phyloP scores from a whole-genome alignment of 30 jellyfish, hydroid and myxozoan genomes.

The Hydractinia echinata region DNA sequence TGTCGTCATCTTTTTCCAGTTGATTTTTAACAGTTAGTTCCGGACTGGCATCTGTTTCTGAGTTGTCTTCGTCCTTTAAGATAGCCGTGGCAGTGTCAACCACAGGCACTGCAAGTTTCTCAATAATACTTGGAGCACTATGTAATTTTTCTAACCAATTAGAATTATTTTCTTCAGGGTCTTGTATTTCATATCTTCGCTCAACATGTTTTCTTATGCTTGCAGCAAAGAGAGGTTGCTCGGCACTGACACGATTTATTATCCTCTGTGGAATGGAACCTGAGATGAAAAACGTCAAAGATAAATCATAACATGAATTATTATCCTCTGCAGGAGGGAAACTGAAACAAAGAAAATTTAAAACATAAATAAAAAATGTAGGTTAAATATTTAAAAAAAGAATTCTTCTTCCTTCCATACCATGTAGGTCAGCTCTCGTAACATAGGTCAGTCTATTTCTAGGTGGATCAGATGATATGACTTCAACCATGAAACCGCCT shows the following conservation, averaged over 20 bases:
- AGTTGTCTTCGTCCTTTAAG: not conserved
- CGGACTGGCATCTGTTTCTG: conserved; percentile 4
- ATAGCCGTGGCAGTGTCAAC: not conserved
- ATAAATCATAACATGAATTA: too few species aligned
- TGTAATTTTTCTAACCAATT: conserved; percentile 16
- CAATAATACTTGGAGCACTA: conserved; percentile 64
- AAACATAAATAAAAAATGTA: not conserved
- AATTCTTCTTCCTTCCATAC: conserved; percentile 15
- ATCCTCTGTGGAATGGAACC: conserved; percentile 84
- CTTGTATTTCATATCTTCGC: conserved; percentile 54
- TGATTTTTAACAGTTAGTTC: not conserved
- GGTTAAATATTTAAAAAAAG: not conserved
- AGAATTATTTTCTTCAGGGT: conserved; percentile 60
- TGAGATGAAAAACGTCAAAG: not conserved
- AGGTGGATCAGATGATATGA: conserved; percentile 64
- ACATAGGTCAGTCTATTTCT: conserved; percentile 49
- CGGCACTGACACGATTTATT: conserved; percentile 72
- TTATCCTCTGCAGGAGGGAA: too few species aligned
- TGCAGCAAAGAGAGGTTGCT: conserved; percentile 77
- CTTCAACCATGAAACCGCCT: conserved; percentile 78
- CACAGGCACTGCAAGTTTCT: not conserved
- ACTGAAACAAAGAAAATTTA: not conserved
- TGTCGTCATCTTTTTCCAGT: not conserved
- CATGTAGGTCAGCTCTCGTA: conserved; percentile 88
- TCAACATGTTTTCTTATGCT: conserved; percentile 61